Evolutionary conservation across 2,113 vertebrate species (phyloP).

Genomic region (Grantiella picta): DNA sequence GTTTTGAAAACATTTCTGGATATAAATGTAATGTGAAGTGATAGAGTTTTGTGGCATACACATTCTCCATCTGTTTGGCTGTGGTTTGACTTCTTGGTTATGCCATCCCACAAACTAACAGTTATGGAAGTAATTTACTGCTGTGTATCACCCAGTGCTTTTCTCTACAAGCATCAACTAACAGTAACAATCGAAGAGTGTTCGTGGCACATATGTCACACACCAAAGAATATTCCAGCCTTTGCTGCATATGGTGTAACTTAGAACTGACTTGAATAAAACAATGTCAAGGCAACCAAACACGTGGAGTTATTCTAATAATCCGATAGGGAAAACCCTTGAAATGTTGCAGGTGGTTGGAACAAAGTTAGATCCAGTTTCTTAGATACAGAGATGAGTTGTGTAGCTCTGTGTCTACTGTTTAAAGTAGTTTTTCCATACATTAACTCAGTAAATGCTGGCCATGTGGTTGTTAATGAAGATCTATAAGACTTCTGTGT

Average conservation of each 20-base stretch:
- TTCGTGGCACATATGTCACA: slow-evolving; percentile 8
- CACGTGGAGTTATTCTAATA: not conserved
- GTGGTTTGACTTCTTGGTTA: slow-evolving; percentile 25
- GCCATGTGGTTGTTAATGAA: not conserved
- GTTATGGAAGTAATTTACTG: slow-evolving; percentile 27
- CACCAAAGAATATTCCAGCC: not conserved
- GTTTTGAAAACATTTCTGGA: slow-evolving; percentile 14
- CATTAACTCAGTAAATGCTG: not conserved
- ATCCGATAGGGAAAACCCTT: not conserved
- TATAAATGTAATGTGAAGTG: not conserved
- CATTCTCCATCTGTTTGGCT: slow-evolving; percentile 30
- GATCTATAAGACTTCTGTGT: not conserved
- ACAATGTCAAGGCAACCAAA: not conserved
- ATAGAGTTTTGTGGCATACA: not conserved
- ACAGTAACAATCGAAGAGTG: not conserved
- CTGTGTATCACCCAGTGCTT: not conserved
- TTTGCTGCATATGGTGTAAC: not conserved
- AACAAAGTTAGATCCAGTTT: not conserved
- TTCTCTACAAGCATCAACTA: not conserved
- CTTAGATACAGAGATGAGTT: not conserved
- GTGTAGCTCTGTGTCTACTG: not conserved
- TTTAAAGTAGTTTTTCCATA: not conserved
- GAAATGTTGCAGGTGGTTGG: not conserved
- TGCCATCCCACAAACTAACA: slow-evolving; percentile 35
- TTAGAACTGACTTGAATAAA: not conserved